Conservation (phyloP, 2,888 invertebrate species). For the Osmoderma eremita region DNA sequence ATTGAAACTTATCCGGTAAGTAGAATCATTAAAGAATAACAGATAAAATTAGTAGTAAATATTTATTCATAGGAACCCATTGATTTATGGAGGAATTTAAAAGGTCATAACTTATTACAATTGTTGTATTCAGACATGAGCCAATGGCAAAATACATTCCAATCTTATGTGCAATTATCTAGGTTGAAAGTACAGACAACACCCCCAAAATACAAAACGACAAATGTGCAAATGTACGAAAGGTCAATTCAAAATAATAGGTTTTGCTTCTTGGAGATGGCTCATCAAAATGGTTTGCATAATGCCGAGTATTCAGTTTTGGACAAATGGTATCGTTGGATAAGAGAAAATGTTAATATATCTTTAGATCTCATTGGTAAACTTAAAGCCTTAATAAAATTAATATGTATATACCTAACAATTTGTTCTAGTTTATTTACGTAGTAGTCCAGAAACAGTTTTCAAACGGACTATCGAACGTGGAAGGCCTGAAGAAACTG, state of each 20-base stretch:
- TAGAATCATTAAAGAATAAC: conserved; percentile 19
- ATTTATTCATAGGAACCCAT: conserved; percentile 82
- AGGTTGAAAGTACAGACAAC: conserved; percentile 83
- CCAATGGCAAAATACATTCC: conserved; percentile 88
- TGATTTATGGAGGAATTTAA: conserved; percentile 83
- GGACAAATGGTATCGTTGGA: conserved; percentile 88
- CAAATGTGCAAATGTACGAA: conserved; percentile 88
- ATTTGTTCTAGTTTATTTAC: conserved; percentile 70
- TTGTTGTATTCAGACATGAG: conserved; percentile 86
- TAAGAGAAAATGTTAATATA: conserved; percentile 76
- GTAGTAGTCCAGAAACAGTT: conserved; percentile 73
- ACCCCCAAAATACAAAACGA: conserved; percentile 64
- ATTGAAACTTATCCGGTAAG: conserved; percentile 62
- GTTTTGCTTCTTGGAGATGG: conserved; percentile 78
- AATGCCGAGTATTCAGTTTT: conserved; percentile 83
- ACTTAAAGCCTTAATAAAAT: conserved; percentile 16
- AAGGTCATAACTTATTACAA: conserved; percentile 83
- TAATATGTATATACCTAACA: neutral
- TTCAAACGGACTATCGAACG: conserved; percentile 78
- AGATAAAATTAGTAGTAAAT: neutral
- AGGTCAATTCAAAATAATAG: conserved; percentile 87
- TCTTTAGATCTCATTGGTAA: conserved; percentile 87
- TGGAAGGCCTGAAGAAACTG: conserved; percentile 83
- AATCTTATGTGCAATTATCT: conserved; percentile 90
- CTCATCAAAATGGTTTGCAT: conserved; percentile 75